Percentiles rank a stretch among this genome's conserved stretches.
These are phyloP conservation scores for Catamblyrhynchus diadema DNA, from an alignment of 2,797 vertebrate species.

Conservation along the genomic window DNA sequence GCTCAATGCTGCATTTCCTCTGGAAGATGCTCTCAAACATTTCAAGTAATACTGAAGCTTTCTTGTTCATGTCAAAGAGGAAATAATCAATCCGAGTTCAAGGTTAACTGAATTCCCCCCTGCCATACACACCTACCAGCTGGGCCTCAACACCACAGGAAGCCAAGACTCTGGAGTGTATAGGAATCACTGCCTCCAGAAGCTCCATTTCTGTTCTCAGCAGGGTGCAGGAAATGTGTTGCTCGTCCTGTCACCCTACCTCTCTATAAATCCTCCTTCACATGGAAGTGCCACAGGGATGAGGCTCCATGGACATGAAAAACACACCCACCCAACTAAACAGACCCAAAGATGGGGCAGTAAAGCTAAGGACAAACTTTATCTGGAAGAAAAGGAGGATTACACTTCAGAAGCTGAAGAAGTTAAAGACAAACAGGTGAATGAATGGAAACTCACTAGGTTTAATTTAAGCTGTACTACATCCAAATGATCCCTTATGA, in stretches of 20 bases:
- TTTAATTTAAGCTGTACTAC: background rate
- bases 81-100: background rate
- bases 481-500: background rate
- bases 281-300: background rate
- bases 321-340: background rate
- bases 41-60: background rate
- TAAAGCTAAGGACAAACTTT: background rate
- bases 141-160: background rate
- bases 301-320: background rate
- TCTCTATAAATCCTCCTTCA: background rate
- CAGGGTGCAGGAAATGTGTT: background rate
- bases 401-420: background rate
- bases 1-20: background rate
- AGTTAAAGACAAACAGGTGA: background rate
- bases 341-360: background rate
- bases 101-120: background rate
- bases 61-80: background rate
- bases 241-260: background rate
- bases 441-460: background rate
- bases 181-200: background rate
- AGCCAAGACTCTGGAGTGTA: rapidly evolving
- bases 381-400: background rate
- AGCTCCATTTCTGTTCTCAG: background rate
- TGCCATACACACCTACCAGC: background rate
- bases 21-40: background rate